Base-by-base conservation (phyloP, 1,140 invertebrate genomes). In the Pseudomyrmex dendroicus region DNA sequence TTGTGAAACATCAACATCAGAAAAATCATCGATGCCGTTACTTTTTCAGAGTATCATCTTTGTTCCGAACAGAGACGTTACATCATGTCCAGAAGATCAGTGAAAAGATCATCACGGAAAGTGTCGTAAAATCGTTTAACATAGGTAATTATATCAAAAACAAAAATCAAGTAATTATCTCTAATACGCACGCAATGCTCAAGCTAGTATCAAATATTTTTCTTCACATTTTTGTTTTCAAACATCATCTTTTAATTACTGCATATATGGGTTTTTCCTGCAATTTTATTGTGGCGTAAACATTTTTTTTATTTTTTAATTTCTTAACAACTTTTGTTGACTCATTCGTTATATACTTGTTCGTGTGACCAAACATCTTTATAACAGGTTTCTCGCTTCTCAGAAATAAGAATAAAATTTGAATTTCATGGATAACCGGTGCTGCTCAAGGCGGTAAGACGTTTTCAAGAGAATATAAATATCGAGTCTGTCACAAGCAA, bases 341-440 rank as follows among this genome's bases (percentile, higher is more conserved):
- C 35, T 35, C 5, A 35, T 35, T 35, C 5, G 35, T 35, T 35
- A 35, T 35, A 7, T 7, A 35, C 35, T 35, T 35, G 35, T 35
- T 35, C 0, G 35, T 7, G 35, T 7, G 35, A 7, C 5, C 35
- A 35, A 35, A 35, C 35, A 35, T 35, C 35, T 35, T 35, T 35
- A 35, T 35, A 35, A 35, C 35, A 35, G 35, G 8, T 3, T 48
- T 73, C 0, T 25, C 57, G 35, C 59, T 59, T 59, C 8, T 46
- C 13, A 15, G 5, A 73, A 48, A 12, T 15, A 10, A 46, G 25
- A 9, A 15, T 35, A 7, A 13, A 73, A 73, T 46, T 48, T 50
- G 17, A 73, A 73, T 46, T 48, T 50, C 13, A 62, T 73, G 59
- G 61, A 62, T 25, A 73, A 73, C 15, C 15, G 48, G 9, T 73